phyloP scores from a whole-genome alignment of 1,140 invertebrate genomes.

The Battus philenor region DNA sequence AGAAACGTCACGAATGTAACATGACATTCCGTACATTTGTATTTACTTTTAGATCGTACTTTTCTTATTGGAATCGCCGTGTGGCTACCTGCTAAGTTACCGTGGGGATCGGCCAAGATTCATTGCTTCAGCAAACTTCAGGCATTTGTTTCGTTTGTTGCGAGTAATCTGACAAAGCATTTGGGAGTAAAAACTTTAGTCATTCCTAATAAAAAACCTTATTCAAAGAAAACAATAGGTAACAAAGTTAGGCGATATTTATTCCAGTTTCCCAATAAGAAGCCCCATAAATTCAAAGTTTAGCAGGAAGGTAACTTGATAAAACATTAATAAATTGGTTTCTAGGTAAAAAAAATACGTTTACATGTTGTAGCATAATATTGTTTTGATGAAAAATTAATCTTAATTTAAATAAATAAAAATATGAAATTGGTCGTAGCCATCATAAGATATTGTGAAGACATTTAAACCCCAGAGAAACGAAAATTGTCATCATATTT shows the following conservation, averaged over 20 bases:
- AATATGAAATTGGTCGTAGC: too few species aligned
- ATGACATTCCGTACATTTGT: too few species aligned
- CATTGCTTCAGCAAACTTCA: constrained; percentile 8
- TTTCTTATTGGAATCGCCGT: constrained; percentile 6
- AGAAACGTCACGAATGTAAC: not conserved
- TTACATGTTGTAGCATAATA: too few species aligned
- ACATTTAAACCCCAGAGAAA: too few species aligned
- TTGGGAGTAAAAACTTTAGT: constrained; percentile 15
- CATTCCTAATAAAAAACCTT: constrained; percentile 11
- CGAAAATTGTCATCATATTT: too few species aligned
- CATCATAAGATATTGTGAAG: too few species aligned
- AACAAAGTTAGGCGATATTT: constrained; percentile 7
- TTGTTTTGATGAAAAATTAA: too few species aligned
- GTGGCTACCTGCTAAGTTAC: constrained; percentile 8
- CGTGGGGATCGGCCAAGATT: constrained; percentile 4
- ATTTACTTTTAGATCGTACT: constrained; percentile 10
- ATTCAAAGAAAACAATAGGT: constrained; percentile 3
- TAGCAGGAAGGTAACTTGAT: too few species aligned
- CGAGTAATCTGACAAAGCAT: constrained; percentile 9
- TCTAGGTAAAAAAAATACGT: too few species aligned
- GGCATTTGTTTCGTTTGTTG: constrained; percentile 13
- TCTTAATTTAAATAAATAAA: too few species aligned
- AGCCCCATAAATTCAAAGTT: not conserved
- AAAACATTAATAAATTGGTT: too few species aligned
- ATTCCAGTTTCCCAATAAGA: not conserved